These are phyloP conservation scores for Drosophila ananassae DNA, from an alignment of 1,140 invertebrate genomes.

Conservation along the genomic window DNA sequence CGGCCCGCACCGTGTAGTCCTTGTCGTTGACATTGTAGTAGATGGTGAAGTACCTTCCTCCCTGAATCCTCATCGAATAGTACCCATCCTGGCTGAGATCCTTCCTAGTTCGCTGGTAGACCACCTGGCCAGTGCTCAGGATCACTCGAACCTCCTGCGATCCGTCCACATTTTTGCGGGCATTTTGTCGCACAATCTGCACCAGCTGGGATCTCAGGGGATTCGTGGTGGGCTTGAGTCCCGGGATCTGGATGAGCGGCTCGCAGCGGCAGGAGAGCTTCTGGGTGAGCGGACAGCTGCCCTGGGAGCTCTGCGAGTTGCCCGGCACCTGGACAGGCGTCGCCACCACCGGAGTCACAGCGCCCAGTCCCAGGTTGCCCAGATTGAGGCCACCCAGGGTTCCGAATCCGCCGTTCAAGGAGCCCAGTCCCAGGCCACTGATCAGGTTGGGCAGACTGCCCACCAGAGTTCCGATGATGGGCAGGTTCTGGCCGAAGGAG, in stretches of 20 bases:
- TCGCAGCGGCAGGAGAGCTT: slow-evolving; percentile 73
- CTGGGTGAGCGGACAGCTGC: slow-evolving; percentile 56
- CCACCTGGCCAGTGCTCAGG: slow-evolving; percentile 62
- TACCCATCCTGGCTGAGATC: slow-evolving; percentile 51
- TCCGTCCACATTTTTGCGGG: slow-evolving; percentile 57
- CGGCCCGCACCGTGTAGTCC: slow-evolving; percentile 70
- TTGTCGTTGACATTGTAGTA: slow-evolving; percentile 69
- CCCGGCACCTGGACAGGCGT: background rate
- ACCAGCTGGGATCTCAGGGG: slow-evolving; percentile 25
- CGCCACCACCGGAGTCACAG: slow-evolving; percentile 25
- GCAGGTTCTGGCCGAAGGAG: slow-evolving; percentile 56
- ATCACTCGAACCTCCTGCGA: slow-evolving; percentile 57
- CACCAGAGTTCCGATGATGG: slow-evolving; percentile 62
- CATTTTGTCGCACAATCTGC: slow-evolving; percentile 60
- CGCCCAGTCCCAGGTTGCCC: slow-evolving; percentile 54
- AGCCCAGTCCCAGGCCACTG: slow-evolving; percentile 49
- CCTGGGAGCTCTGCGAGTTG: background rate
- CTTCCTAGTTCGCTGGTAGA: slow-evolving; percentile 55
- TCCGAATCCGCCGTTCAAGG: slow-evolving; percentile 49
- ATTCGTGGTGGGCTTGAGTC: slow-evolving; percentile 19
- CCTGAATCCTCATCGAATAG: slow-evolving; percentile 50
- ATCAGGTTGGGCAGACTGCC: slow-evolving; percentile 55
- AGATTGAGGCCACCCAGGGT: slow-evolving; percentile 57
- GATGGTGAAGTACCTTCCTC: slow-evolving; percentile 57
- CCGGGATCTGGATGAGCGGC: slow-evolving; percentile 41